A percentile compares a stretch with the other conserved stretches of the same genome.
Evolutionary conservation across 1,140 invertebrate species (phyloP).

Genomic region (Anastatus disparis): DNA sequence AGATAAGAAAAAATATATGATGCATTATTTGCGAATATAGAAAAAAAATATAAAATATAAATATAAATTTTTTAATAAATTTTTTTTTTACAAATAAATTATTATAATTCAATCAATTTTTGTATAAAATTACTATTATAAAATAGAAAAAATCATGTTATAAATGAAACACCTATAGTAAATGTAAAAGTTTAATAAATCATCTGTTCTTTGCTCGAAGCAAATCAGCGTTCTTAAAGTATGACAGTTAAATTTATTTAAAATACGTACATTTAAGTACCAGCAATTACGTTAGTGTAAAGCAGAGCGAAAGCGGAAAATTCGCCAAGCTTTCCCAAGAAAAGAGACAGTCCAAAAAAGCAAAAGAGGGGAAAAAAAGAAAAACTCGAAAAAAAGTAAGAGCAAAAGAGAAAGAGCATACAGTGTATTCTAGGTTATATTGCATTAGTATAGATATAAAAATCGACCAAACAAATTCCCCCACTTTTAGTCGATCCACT

Average conservation of each 20-base stretch:
- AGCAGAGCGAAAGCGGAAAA: conserved; percentile 13
- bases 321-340: conserved; percentile 3
- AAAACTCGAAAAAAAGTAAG: not conserved
- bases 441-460: conserved; percentile 3
- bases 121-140: no score
- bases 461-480: not conserved
- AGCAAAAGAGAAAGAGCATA: not conserved
- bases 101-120: no score
- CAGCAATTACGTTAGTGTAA: not conserved
- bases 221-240: not conserved
- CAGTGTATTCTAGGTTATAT: no score
- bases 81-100: no score
- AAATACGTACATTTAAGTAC: not conserved
- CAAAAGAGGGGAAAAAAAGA: not conserved
- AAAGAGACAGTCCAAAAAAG: not conserved
- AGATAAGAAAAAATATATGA: no score
- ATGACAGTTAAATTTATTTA: not conserved
- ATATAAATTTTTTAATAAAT: no score
- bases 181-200: no score
- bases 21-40: no score
- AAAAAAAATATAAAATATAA: no score
- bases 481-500: not conserved
- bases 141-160: no score
- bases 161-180: no score
- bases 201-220: no score